phyloP scores from a whole-genome alignment of 2,113 vertebrate genomes.

The Lepidothrix coronata region DNA sequence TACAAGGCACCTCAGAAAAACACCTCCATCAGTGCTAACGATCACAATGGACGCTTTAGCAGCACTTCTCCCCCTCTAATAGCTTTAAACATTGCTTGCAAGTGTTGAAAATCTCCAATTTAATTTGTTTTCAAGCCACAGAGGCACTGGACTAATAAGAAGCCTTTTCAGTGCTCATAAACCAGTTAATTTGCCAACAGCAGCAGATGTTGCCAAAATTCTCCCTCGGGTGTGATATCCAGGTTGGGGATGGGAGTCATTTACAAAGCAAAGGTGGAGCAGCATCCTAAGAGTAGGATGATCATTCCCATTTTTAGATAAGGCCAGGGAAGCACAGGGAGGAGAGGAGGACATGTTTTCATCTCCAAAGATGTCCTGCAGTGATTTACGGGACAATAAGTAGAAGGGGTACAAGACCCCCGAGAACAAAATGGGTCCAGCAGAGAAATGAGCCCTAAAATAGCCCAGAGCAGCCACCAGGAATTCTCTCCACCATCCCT shows the following conservation, averaged over 20 bases:
- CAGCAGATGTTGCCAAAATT: not conserved
- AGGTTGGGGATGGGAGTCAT: not conserved
- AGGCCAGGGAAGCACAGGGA: not conserved
- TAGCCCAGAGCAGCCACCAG: not conserved
- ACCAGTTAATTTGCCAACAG: not conserved
- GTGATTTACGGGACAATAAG: not conserved
- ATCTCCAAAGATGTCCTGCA: not conserved
- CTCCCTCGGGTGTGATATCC: not conserved
- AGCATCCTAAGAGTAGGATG: not conserved
- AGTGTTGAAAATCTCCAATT: not conserved
- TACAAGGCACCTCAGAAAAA: not conserved
- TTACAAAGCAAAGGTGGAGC: not conserved
- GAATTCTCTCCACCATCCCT: not conserved
- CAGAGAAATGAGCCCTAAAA: not conserved
- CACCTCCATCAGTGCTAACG: not conserved
- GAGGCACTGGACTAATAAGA: constrained; percentile 12
- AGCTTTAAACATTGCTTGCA: not conserved
- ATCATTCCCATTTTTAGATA: not conserved
- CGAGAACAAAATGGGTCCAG: not conserved
- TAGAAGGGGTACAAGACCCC: not conserved
- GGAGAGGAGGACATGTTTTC: not conserved
- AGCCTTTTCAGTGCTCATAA: not conserved
- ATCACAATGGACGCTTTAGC: not conserved
- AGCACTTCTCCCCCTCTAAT: not conserved
- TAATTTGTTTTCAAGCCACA: constrained; percentile 31